phyloP scores from a whole-genome alignment of 2,113 vertebrate species.

The Dicentrarchus labrax region DNA sequence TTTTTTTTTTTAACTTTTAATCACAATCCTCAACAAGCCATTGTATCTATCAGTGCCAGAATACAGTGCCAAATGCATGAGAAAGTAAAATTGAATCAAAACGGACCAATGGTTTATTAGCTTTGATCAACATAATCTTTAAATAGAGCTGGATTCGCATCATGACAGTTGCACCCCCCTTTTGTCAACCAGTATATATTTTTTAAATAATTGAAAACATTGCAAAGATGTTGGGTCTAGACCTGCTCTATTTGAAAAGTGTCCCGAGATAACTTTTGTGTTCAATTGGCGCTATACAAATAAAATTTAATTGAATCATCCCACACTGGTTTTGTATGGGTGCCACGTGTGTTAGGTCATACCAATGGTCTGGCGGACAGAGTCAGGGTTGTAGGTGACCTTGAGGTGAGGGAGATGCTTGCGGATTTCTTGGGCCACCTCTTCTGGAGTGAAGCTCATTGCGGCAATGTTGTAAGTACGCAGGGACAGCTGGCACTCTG shows the following conservation, averaged over 20 bases:
- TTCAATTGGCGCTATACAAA: too few relatives aligned
- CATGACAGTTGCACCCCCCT: neutral
- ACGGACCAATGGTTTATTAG: neutral
- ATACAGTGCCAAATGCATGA: too few relatives aligned
- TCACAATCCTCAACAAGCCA: too few relatives aligned
- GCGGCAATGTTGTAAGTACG: slow-evolving; percentile 87
- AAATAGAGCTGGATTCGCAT: neutral
- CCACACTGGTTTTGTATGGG: neutral
- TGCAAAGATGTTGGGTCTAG: too few relatives aligned
- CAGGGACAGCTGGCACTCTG: slow-evolving; percentile 80
- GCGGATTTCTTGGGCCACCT: slow-evolving; percentile 82
- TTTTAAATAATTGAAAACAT: neutral
- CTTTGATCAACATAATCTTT: neutral
- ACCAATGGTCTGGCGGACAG: slow-evolving; percentile 85
- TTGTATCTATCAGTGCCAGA: too few relatives aligned
- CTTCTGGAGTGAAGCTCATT: slow-evolving; percentile 86
- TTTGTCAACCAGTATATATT: too few relatives aligned
- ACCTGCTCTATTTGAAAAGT: too few relatives aligned
- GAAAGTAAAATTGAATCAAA: too few relatives aligned
- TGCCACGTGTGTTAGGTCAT: slow-evolving; percentile 9
- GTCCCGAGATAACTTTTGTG: too few relatives aligned
- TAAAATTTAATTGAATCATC: neutral
- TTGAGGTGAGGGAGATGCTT: slow-evolving; percentile 84
- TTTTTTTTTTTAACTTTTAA: too few relatives aligned
- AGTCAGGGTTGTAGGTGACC: slow-evolving; percentile 84